phyloP scores from a whole-genome alignment of 1,140 invertebrate species.

The Laupala kohalensis region DNA sequence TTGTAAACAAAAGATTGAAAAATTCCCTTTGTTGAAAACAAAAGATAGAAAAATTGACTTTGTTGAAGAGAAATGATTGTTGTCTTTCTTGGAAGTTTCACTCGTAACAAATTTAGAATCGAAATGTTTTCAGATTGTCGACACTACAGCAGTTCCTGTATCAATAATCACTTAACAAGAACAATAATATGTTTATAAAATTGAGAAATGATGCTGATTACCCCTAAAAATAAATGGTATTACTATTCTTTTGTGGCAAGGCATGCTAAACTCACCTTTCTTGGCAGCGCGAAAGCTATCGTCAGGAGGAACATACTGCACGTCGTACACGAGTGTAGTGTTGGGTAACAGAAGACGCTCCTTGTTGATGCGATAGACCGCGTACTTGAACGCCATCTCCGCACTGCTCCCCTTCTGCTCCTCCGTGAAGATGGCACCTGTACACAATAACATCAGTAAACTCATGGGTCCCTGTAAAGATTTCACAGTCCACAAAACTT shows the following conservation, averaged over 20 bases:
- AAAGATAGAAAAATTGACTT: no score
- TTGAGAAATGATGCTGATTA: no score
- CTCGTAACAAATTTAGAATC: no score
- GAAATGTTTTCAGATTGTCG: no score
- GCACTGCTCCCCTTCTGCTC: slow-evolving; percentile 70
- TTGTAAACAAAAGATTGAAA: no score
- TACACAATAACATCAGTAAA: slow-evolving; percentile 26
- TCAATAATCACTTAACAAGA: no score
- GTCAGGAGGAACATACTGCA: slow-evolving; percentile 73
- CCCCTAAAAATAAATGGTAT: background rate
- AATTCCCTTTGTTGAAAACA: no score
- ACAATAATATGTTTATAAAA: no score
- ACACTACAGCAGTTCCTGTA: no score
- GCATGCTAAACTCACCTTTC: slow-evolving; percentile 48
- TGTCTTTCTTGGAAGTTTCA: no score
- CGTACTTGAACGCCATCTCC: slow-evolving; percentile 84
- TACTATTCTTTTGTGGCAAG: background rate
- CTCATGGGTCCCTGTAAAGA: background rate
- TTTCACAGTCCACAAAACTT: background rate
- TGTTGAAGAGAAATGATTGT: no score
- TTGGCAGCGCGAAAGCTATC: slow-evolving; percentile 85
- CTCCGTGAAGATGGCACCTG: slow-evolving; percentile 85
- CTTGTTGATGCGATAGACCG: slow-evolving; percentile 82
- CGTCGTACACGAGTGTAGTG: slow-evolving; percentile 77
- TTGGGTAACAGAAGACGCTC: slow-evolving; percentile 68